phyloP scores from a whole-genome alignment of 2,888 invertebrate genomes.

The Lasiommata megera region DNA sequence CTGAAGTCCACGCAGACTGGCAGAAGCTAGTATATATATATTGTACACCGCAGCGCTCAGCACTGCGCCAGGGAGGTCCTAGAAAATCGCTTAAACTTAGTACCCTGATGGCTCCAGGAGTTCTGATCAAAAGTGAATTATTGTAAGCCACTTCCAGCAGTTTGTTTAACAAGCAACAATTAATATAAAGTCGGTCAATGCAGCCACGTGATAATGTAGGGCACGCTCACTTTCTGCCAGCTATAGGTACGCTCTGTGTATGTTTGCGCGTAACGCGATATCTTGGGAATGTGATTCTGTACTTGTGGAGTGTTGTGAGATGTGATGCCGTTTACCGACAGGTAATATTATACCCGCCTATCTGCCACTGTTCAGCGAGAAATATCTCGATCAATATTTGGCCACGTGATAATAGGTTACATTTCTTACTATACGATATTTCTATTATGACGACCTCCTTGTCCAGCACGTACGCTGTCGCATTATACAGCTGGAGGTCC shows the following conservation, averaged over 20 bases:
- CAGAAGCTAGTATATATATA: too few species aligned
- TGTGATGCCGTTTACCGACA: conserved; percentile 3
- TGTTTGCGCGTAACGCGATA: conserved; percentile 25
- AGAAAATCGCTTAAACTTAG: too few species aligned
- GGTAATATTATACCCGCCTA: not conserved
- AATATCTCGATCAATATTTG: not conserved
- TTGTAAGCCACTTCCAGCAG: conserved; percentile 11
- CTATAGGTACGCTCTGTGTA: conserved; percentile 11
- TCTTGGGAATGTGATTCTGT: conserved; percentile 18
- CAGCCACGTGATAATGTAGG: conserved; percentile 42
- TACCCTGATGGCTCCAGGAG: not conserved
- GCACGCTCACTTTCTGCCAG: conserved; percentile 46
- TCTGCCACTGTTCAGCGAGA: not conserved
- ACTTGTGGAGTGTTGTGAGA: conserved; percentile 7
- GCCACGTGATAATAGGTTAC: not conserved
- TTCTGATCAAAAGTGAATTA: conserved; percentile 8
- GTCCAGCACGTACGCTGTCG: too few species aligned
- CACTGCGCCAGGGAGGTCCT: too few species aligned
- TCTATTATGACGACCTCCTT: too few species aligned
- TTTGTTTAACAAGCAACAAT: conserved; percentile 25
- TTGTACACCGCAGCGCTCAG: too few species aligned
- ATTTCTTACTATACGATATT: too few species aligned
- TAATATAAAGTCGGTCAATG: conserved; percentile 27
- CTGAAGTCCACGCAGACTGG: too few species aligned
- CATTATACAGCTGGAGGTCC: too few species aligned